Conservation (phyloP, 2,797 vertebrate species). For the Perodicticus potto region DNA sequence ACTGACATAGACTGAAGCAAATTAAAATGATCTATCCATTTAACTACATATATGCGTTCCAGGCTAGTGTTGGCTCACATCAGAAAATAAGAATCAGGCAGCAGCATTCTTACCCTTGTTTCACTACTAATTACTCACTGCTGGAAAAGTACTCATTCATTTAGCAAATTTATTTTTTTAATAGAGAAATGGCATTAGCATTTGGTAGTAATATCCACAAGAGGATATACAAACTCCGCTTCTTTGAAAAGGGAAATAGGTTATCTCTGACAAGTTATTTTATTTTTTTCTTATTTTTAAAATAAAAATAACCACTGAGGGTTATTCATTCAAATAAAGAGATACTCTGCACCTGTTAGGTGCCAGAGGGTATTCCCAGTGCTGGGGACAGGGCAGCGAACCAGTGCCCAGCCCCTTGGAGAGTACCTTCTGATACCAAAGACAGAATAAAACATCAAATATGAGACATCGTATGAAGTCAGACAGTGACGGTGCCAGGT, state of each 20-base stretch:
- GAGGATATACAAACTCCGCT: not conserved
- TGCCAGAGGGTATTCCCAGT: not conserved
- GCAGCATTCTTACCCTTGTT: not conserved
- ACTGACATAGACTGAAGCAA: not conserved
- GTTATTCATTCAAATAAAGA: not conserved
- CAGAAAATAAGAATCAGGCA: not conserved
- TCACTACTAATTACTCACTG: not conserved
- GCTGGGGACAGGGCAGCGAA: fast-evolving
- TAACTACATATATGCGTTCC: not conserved
- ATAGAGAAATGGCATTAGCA: not conserved
- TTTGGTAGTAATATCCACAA: not conserved
- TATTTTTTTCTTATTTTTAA: constrained; percentile 16
- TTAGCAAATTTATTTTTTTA: not conserved
- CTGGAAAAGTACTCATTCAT: not conserved
- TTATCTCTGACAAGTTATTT: not conserved
- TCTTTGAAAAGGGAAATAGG: constrained; percentile 35
- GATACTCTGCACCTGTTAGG: too few species aligned
- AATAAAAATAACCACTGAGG: not conserved
- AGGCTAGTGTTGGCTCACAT: not conserved
- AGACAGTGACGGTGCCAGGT: not conserved
- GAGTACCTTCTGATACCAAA: not conserved
- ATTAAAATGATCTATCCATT: not conserved
- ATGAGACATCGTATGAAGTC: not conserved
- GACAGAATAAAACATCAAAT: not conserved
- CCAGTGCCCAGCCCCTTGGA: not conserved